These are phyloP conservation scores for Drosophila obscura DNA, from an alignment of 1,140 invertebrate species.

Conservation along the genomic window DNA sequence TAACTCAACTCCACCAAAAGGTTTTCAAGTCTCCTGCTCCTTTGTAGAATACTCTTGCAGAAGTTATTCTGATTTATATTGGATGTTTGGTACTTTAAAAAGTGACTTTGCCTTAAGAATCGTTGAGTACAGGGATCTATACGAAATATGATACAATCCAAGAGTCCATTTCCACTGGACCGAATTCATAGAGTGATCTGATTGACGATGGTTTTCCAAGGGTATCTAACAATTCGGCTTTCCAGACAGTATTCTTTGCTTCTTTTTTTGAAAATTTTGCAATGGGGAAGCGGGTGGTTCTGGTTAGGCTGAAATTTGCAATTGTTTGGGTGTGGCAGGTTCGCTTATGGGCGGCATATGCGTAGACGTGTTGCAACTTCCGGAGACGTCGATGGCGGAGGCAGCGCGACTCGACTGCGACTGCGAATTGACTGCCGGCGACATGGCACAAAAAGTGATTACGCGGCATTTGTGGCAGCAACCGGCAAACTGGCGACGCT, in stretches of 20 bases:
- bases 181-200: no score
- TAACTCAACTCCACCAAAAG: conserved; percentile 62
- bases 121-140: no score
- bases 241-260: not conserved
- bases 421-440: conserved; percentile 1
- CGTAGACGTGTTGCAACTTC: conserved; percentile 75
- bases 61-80: no score
- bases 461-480: conserved; percentile 72
- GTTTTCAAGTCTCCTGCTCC: conserved; percentile 12
- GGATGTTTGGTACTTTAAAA: no score
- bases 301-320: conserved; percentile 34
- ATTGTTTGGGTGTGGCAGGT: conserved; percentile 64
- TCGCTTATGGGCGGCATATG: conserved; percentile 62
- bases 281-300: conserved; percentile 2
- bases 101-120: no score
- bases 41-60: no score
- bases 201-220: no score
- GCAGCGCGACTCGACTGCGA: not conserved
- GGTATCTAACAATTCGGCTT: no score
- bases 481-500: conserved; percentile 60
- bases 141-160: no score
- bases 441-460: conserved; percentile 66
- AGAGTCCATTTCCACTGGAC: no score
- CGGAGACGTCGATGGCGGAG: conserved; percentile 36
- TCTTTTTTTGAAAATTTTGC: conserved; percentile 59